These are phyloP conservation scores for Danionella cerebrum DNA, from an alignment of 2,113 vertebrate genomes.

Conservation along the genomic window DNA sequence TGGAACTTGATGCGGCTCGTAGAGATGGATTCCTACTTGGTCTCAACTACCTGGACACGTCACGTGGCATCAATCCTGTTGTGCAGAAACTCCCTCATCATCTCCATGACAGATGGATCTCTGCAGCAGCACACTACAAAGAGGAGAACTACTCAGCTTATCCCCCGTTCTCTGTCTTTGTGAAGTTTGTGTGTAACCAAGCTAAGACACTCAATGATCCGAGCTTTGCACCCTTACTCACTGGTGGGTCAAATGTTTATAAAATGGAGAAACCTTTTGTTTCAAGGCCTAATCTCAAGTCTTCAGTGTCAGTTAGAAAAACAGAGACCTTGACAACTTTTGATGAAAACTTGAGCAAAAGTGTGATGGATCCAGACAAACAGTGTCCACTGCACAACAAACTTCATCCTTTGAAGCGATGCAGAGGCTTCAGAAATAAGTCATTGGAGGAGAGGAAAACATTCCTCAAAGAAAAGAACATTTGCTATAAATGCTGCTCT, in stretches of 20 bases:
- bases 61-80: not conserved
- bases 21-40: not conserved
- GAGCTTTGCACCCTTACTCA: not conserved
- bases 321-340: not conserved
- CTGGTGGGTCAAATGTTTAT: not conserved
- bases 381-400: not conserved
- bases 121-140: not conserved
- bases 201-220: not conserved
- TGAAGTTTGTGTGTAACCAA: not conserved
- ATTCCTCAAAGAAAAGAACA: not conserved
- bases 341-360: not conserved
- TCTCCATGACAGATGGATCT: not conserved
- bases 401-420: not conserved
- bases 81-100: conserved; percentile 1
- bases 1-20: not conserved
- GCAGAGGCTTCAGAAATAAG: not conserved
- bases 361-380: not conserved
- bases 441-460: not conserved
- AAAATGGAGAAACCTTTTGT: not conserved
- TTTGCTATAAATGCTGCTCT: not conserved
- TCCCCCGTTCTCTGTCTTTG: not conserved
- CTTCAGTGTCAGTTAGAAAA: not conserved
- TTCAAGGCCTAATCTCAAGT: not conserved
- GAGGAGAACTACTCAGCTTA: not conserved
- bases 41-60: not conserved